phyloP scores from a whole-genome alignment of 2,888 invertebrate genomes.

The Microplitis manilae region DNA sequence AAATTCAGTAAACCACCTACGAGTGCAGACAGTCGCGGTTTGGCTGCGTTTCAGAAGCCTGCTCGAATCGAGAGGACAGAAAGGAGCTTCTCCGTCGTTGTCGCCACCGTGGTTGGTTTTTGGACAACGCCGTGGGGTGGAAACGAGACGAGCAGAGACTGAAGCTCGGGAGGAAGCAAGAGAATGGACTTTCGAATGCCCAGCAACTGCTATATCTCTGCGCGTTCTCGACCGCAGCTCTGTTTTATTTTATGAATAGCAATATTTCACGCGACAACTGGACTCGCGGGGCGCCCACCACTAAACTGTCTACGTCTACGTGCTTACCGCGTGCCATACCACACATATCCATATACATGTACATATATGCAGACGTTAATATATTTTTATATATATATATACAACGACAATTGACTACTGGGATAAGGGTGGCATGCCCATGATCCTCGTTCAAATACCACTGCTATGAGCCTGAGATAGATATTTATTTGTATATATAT shows the following conservation, averaged over 20 bases:
- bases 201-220: slow-evolving; percentile 65
- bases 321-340: slow-evolving; percentile 65
- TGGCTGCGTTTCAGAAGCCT: slow-evolving; percentile 64
- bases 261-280: slow-evolving; percentile 72
- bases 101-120: slow-evolving; percentile 14
- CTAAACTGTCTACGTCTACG: slow-evolving; percentile 68
- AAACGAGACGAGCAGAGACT: slow-evolving; percentile 22
- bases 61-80: slow-evolving; percentile 18
- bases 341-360: slow-evolving; percentile 46
- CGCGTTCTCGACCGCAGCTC: slow-evolving; percentile 69
- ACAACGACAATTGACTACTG: slow-evolving; percentile 6
- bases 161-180: slow-evolving; percentile 38
- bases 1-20: slow-evolving; percentile 53
- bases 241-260: slow-evolving; percentile 72
- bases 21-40: slow-evolving; percentile 61
- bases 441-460: slow-evolving; percentile 30
- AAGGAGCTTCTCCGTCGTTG: slow-evolving; percentile 19
- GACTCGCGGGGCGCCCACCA: slow-evolving; percentile 67
- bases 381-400: no score
- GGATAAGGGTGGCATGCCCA: slow-evolving; percentile 2
- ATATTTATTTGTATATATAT: no score
- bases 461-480: slow-evolving; percentile 13
- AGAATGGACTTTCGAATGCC: slow-evolving; percentile 59
- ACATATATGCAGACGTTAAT: neutral
- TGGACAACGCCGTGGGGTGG: slow-evolving; percentile 18